phyloP scores from a whole-genome alignment of 2,888 invertebrate genomes.

The Darwinula stevensoni region DNA sequence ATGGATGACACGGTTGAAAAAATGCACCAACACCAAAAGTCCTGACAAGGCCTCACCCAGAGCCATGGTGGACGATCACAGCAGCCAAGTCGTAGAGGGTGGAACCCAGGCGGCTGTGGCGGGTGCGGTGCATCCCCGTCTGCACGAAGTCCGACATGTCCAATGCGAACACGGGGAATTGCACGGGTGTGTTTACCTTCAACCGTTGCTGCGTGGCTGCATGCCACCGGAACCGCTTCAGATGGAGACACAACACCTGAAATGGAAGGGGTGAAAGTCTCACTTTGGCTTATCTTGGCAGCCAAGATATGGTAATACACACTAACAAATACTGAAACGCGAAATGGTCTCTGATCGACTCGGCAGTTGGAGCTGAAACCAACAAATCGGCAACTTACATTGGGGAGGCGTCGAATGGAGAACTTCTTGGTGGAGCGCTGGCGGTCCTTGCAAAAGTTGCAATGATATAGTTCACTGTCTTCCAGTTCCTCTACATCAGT shows the following conservation, averaged over 20 bases:
- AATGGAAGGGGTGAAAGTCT: constrained; percentile 9
- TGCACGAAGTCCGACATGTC: constrained; percentile 48
- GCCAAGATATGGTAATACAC: background rate
- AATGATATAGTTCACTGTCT: constrained; percentile 50
- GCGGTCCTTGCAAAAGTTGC: constrained; percentile 45
- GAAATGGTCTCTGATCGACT: no score
- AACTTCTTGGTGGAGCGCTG: constrained; percentile 58
- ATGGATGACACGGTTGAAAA: no score
- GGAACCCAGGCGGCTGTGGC: constrained; percentile 27
- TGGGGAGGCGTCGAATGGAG: constrained; percentile 47
- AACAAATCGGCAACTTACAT: constrained; percentile 21
- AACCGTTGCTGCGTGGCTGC: constrained; percentile 33
- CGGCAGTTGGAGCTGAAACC: no score
- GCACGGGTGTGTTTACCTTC: constrained; percentile 44
- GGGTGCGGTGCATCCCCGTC: constrained; percentile 30
- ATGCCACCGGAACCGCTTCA: constrained; percentile 55
- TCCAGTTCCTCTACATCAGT: constrained; percentile 48
- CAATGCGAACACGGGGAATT: constrained; percentile 39
- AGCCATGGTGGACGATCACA: constrained; percentile 49
- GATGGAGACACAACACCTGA: constrained; percentile 42
- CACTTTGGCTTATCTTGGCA: no score
- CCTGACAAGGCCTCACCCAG: constrained; percentile 38
- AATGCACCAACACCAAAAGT: no score
- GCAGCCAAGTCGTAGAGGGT: constrained; percentile 47
- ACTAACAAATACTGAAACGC: constrained; percentile 4